Percentiles rank a stretch among this genome's conserved stretches.
Evolutionary conservation across 2,888 invertebrate species (phyloP).

Genomic region (Clitarchus hookeri): DNA sequence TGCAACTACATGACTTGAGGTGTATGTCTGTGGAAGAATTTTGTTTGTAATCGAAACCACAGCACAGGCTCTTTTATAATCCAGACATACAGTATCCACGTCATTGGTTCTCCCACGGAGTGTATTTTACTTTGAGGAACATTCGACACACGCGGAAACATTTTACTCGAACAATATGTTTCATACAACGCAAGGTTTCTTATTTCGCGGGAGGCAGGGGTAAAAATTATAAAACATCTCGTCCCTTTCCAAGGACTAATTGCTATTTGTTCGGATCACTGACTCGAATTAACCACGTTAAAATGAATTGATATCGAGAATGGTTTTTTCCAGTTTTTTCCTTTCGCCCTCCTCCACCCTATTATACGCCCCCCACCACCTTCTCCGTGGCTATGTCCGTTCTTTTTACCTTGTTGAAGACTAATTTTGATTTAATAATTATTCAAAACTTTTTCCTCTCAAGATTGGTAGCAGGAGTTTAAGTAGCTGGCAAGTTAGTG

Average conservation of each 20-base stretch:
- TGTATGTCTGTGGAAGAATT: no score
- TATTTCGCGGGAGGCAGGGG: background rate
- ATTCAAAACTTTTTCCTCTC: slow-evolving; percentile 46
- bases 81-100: no score
- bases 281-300: slow-evolving; percentile 40
- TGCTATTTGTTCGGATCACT: slow-evolving; percentile 39
- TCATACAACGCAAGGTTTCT: background rate
- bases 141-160: background rate
- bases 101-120: no score
- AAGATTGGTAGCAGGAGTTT: slow-evolving; percentile 41
- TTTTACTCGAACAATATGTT: background rate
- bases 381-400: background rate
- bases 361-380: background rate
- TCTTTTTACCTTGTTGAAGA: slow-evolving; percentile 42
- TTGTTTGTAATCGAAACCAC: no score
- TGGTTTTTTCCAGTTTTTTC: slow-evolving; percentile 27
- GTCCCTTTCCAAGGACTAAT: slow-evolving; percentile 34
- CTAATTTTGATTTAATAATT: slow-evolving; percentile 56
- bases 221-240: slow-evolving; percentile 2
- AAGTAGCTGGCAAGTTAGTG: background rate
- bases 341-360: background rate
- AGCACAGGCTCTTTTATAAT: no score
- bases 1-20: no score
- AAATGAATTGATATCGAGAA: slow-evolving; percentile 41
- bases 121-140: no score